A percentile compares a stretch with the other conserved stretches of the same genome.
Evolutionary conservation across 2,113 vertebrate genomes (phyloP).

Genomic region (Macaca fascicularis): DNA sequence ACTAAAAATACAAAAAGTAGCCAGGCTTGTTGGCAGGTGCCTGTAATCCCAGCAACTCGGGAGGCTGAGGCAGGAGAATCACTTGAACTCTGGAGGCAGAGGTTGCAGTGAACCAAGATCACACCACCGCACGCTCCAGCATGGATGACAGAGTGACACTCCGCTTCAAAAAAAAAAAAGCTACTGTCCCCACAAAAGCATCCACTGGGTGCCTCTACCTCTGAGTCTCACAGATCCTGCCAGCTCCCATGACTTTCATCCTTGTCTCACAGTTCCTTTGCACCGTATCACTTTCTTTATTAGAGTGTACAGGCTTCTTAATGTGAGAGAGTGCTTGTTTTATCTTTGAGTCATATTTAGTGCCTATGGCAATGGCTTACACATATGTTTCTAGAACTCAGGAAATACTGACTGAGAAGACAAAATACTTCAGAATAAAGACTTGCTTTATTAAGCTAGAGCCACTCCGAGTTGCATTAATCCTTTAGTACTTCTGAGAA

Average conservation of each 20-base stretch:
- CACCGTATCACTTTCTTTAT: background rate
- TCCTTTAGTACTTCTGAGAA: background rate
- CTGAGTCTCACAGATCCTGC: background rate
- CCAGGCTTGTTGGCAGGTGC: too few relatives aligned
- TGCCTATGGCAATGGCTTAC: background rate
- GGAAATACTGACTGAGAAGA: background rate
- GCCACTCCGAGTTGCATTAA: background rate
- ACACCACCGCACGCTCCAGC: too few relatives aligned
- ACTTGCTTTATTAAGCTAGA: background rate
- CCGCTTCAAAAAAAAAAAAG: too few relatives aligned
- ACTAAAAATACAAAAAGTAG: too few relatives aligned
- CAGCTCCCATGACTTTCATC: background rate
- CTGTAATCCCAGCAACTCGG: too few relatives aligned
- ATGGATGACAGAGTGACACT: too few relatives aligned
- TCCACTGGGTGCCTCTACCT: fast-evolving
- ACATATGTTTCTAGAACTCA: background rate
- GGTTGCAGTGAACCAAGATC: too few relatives aligned
- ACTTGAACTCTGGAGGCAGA: too few relatives aligned
- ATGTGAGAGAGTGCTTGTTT: background rate
- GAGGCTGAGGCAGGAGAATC: too few relatives aligned
- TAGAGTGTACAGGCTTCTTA: background rate
- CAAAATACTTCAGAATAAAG: background rate
- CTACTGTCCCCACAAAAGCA: background rate
- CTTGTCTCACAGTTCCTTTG: background rate
- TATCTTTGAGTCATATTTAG: background rate